Evolutionary conservation across 1,140 invertebrate species (phyloP), one percentile per base, ranked within the genome.

Genomic region (Zaprionus lachaisei): DNA sequence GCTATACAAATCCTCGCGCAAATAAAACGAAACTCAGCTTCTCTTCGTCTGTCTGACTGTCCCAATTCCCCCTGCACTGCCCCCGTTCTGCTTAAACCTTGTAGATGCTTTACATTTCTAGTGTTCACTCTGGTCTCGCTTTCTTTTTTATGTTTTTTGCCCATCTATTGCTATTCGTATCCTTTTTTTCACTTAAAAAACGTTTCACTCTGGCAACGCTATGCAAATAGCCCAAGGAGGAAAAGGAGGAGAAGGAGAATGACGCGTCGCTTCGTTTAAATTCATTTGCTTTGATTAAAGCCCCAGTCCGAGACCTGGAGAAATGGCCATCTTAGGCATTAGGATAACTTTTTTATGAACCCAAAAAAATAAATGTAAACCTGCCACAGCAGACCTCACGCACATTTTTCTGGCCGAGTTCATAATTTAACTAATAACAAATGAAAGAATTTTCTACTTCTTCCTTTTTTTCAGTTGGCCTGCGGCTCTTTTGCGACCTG

Each of bases 201-300:
- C 84, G 87, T 87, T 87, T 81, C 81, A 78, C 70, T 81, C 77
- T 47, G 76, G 77, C 81, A 75, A 72, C 60, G 26, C 84, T 81
- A 89, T 89, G 84, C 79, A 89, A 87, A 87, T 87, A 83, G 84
- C 80, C 71, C 47, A 54, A 78, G 20, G 47, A 34, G 9, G 31
- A 34, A 7, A 2, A 31, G 7, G 2, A 34, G 3, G 31, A 34
- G 9, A 3, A 34, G 9, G 31, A 34, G 31, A 34, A 34, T 34
- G 31, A 34, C 31, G 31, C 31, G 85, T 61, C 81, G 84, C 83
- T 89, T 89, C 84, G 85, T 89, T 89, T 89, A 90, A 89, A 89
- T 89, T 89, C 84, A 89, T 89, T 89, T 89, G 80, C 78, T 89
- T 89, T 89, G 84, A 89, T 90, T 89, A 89, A 89, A 87, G 80